Evolutionary conservation across 2,113 vertebrate species (phyloP).

Genomic region (Coptodon bakossiorum): DNA sequence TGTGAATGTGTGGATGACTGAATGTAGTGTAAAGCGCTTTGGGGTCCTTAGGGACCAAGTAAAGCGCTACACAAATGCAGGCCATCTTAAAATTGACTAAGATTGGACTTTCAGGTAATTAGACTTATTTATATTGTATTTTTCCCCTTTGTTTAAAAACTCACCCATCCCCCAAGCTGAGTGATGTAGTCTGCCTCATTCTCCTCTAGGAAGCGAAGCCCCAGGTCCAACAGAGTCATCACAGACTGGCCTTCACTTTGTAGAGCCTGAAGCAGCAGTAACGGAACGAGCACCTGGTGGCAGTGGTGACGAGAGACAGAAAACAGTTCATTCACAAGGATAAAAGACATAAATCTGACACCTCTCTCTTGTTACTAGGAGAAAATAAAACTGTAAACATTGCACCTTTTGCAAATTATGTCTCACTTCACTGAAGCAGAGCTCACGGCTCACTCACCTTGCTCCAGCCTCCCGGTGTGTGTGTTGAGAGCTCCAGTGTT

Average conservation of each 20-base stretch:
- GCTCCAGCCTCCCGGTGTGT: slow-evolving; percentile 82
- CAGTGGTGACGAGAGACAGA: not conserved
- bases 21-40: fast-evolving
- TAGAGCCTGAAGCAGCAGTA: slow-evolving; percentile 83
- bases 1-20: fast-evolving
- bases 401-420: not conserved
- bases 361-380: not conserved
- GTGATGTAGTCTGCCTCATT: slow-evolving; percentile 78
- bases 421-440: not conserved
- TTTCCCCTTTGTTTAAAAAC: not conserved
- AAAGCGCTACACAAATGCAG: not conserved
- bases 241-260: slow-evolving; percentile 75
- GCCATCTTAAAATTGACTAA: not conserved
- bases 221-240: slow-evolving; percentile 73
- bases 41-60: not conserved
- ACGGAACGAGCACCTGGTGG: slow-evolving; percentile 82
- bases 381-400: not conserved
- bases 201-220: slow-evolving; percentile 83
- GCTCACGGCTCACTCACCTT: slow-evolving; percentile 74
- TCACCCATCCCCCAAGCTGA: slow-evolving; percentile 94
- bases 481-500: slow-evolving; percentile 67
- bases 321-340: fast-evolving
- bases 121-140: not conserved
- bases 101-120: not conserved
- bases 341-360: not conserved